Base-by-base conservation (phyloP, 2,888 invertebrate genomes). In the Andrena trimmerana region DNA sequence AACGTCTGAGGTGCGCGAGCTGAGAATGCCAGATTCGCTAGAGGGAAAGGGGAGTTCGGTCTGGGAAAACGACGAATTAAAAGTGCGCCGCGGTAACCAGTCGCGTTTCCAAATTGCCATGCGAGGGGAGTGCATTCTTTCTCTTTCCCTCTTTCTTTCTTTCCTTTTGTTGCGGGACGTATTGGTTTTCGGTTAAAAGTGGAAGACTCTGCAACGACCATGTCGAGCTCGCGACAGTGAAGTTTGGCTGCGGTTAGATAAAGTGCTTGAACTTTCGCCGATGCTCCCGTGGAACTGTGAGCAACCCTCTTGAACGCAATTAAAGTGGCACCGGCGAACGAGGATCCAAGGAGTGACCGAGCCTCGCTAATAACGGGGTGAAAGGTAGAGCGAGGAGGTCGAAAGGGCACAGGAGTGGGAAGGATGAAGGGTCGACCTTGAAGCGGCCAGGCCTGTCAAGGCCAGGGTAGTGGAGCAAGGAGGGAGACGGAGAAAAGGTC, bases 361-460 rank as follows among this genome's bases (percentile, higher is more conserved):
- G 29, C 36, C 20, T n/a, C 8, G 13, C 16, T n/a, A 16, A 4
- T 16, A 13, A 24, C 13, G 20, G 1, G n/a, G 10, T 2, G 7
- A n/a, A 27, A 33, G n/a, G 10, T 27, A 5, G 8, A 1, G 0
- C 13, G 2, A 2, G 13, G 29, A 13, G 20, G 10, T 48, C 10
- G 29, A 66, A 8, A 50, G 33, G 13, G 67, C 33, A 42, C 2
- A 20, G 29, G 48, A 60, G 83, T 16, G 65, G 81, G 57, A 63
- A 81, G 81, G 85, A 89, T 90, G 89, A 90, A 85, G 87, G 83
- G 83, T 33, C 81, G 86, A 69, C 81, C 88, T 60, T 86, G 78
- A 86, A 78, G 71, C 36, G 48, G 29, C 24, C 31, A 62, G 81
- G 81, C 87, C 81, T 71, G 66, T n/a, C 65, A 36, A 81, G 87